A percentile compares a stretch with the other conserved stretches of the same genome.
Conservation (phyloP, 2,888 invertebrate genomes). For the Chymomyza fuscimana region DNA sequence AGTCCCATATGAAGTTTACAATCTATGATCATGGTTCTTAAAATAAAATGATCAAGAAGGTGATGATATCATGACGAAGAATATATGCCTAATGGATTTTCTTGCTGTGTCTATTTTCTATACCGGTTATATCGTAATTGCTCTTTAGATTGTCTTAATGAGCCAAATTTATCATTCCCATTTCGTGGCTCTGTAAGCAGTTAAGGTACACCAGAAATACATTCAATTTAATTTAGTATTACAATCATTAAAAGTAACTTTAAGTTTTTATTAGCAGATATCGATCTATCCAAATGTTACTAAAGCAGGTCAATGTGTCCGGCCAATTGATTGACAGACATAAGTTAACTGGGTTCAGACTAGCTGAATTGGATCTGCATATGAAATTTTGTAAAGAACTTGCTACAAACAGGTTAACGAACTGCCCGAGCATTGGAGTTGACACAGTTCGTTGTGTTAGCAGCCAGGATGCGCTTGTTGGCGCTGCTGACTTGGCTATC, state of each 20-base stretch:
- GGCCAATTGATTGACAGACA: slow-evolving; percentile 15
- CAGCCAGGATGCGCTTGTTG: slow-evolving; percentile 36
- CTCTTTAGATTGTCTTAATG: not conserved
- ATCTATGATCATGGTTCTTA: not conserved
- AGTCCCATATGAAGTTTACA: not conserved
- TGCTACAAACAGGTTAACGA: slow-evolving; percentile 37
- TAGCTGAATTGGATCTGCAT: slow-evolving; percentile 71
- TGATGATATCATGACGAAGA: not conserved
- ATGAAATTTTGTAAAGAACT: slow-evolving; percentile 39
- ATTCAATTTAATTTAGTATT: not conserved
- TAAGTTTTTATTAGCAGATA: not conserved
- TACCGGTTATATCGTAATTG: not conserved
- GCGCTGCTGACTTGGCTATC: not conserved
- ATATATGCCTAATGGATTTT: not conserved
- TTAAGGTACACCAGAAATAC: not conserved
- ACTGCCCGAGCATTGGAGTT: not conserved
- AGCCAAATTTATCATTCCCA: not conserved
- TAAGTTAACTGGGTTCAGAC: slow-evolving; percentile 40
- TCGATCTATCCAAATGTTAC: slow-evolving; percentile 35
- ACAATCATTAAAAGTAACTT: not conserved
- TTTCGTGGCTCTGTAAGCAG: not conserved
- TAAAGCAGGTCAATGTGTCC: slow-evolving; percentile 45
- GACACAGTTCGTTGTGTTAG: slow-evolving; percentile 26
- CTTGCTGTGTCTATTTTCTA: not conserved
- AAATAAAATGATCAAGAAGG: not conserved